Evolutionary conservation across 2,797 vertebrate genomes (phyloP), one percentile per base, ranked within the genome.

Genomic region (Setipinna tenuifilis): DNA sequence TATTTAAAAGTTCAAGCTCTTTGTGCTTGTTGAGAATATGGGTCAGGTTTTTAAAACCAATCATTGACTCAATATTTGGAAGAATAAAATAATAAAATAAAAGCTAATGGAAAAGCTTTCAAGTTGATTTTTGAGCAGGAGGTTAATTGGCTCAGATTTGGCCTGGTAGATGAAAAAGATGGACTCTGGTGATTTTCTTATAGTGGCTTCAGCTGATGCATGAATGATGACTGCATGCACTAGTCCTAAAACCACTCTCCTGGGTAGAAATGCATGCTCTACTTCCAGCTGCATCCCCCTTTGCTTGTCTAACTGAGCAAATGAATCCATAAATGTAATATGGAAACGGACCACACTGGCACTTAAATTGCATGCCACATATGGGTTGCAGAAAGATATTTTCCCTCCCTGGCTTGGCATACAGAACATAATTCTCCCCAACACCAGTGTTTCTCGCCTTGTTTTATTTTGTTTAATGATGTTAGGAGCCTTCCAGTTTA

Each of bases 81-180:
- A 62, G 88, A 65, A 68, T 3, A 68, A 68, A 65, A 71, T 87
- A 31, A n/a, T n/a, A n/a, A n/a, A n/a, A n/a, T n/a, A 88, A 83
- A 68, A 61, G 89, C 88, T 89, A 91, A 91, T 90, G 88, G 88
- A 91, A 89, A 91, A 90, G 88, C 90, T 88, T 90, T 90, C 87
- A 89, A 88, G 87, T 86, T 89, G 88, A 91, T 90, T 89, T 86
- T 89, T 80, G 88, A 88, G 86, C 62, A 87, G 87, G 85, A 89
- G 89, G 85, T 89, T 90, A 91, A 90, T 88, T 90, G 84, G 85
- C 83, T 71, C 83, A 81, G 83, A 85, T 87, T 88, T 87, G 83
- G 65, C 31, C 31, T 83, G 85, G 83, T 11, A 84, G 23, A 85
- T 88, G 80, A 54, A 87, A 90, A 86, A 87, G 88, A 85, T 59